Evolutionary conservation across 2,888 invertebrate species (phyloP), one percentile per base, ranked within the genome.

Genomic region (Clivina fossor): DNA sequence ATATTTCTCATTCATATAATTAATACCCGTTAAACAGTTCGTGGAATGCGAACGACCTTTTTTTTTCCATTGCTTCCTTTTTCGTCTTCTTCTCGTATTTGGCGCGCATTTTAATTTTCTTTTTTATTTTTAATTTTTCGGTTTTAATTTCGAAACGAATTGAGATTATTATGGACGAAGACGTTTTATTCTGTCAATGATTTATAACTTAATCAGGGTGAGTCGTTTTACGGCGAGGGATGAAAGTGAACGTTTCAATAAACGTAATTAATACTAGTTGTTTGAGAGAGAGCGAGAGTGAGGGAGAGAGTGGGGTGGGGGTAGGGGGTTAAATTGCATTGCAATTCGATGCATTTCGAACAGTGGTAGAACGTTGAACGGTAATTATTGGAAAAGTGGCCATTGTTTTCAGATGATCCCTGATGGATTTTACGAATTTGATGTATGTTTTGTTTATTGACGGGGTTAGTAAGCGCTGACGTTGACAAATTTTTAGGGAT

Each of bases 1-100:
- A 22, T 24, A 44, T 53, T 44, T 44, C 35, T 44, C 53, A 53
- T 53, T 53, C 53, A 28, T 44, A 53, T 53, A 53, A 53, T 53
- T 53, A 53, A 53, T 53, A 24, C 15, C 26, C 43, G 9, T n/a
- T 43, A 24, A 43, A 43, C n/a, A 3, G 35, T 15, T 8, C 35
- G n/a, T 26, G 43, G 44, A 44, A 44, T 53, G n/a, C n/a, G n/a
- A n/a, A n/a, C n/a, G n/a, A n/a, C n/a, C n/a, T n/a, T n/a, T n/a
- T n/a, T n/a, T n/a, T n/a, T n/a, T n/a, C n/a, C n/a, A n/a, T n/a
- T n/a, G n/a, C 41, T 11, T 20, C 53, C 44, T 37, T 53, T 40
- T n/a, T 19, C 40, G n/a, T 20, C 22, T 50, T 38, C 19, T 40
- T n/a, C 24, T 35, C 19, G 26, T 4, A 3, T 16, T 15, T 20